phyloP scores from a whole-genome alignment of 2,888 invertebrate species.

The Rhamphomyia laevipes region DNA sequence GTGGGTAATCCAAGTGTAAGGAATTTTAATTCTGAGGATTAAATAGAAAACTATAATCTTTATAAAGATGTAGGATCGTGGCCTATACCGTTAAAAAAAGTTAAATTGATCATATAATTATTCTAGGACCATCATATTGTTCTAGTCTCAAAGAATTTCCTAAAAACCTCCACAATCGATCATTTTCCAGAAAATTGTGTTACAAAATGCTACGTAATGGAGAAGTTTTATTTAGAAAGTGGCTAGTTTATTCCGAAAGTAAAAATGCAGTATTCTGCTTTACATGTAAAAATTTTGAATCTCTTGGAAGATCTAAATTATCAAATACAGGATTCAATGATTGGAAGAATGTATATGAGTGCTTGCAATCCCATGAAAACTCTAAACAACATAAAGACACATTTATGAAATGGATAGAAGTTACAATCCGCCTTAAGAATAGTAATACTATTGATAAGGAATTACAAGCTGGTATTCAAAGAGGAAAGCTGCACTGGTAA shows the following conservation, averaged over 20 bases:
- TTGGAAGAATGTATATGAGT: slow-evolving; percentile 1
- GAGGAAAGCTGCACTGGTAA: not conserved
- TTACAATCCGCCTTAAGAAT: not conserved
- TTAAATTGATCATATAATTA: not conserved
- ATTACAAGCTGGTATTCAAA: not conserved
- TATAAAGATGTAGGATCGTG: slow-evolving; percentile 1
- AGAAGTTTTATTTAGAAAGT: not conserved
- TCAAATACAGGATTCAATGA: slow-evolving; percentile 1
- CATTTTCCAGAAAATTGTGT: slow-evolving; percentile 1
- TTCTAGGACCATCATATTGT: not conserved
- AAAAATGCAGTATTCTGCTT: not conserved
- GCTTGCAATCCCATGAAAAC: slow-evolving; percentile 1
- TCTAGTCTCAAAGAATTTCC: not conserved
- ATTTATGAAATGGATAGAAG: not conserved
- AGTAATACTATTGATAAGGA: slow-evolving; percentile 1
- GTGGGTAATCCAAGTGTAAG: not conserved
- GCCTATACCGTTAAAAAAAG: not conserved
- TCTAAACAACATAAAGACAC: not conserved
- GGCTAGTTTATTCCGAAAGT: not conserved
- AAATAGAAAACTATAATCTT: not conserved
- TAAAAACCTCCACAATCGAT: not conserved
- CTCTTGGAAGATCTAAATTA: slow-evolving; percentile 1
- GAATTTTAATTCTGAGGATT: not conserved
- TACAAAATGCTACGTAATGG: not conserved
- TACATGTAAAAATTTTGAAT: not conserved